Evolutionary conservation across 2,113 vertebrate genomes (phyloP).

Genomic region (Hiodon alosoides): DNA sequence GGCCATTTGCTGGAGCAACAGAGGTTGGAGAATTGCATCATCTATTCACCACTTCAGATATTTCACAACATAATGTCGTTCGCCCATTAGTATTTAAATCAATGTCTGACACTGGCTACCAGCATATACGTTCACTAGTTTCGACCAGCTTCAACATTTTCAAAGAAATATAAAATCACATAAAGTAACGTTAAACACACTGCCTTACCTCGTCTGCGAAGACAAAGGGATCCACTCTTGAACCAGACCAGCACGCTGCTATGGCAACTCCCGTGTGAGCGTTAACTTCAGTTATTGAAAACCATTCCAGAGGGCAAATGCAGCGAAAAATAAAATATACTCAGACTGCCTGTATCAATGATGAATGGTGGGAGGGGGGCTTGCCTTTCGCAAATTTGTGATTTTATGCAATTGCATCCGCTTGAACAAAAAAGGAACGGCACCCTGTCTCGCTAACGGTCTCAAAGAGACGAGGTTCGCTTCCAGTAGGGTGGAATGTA

Average conservation of each 20-base stretch:
- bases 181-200: too few relatives aligned
- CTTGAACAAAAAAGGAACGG: too few relatives aligned
- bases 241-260: constrained; percentile 35
- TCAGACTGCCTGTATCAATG: background rate
- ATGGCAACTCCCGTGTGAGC: constrained; percentile 21
- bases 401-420: too few relatives aligned
- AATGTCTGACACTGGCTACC: background rate
- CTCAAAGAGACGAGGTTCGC: too few relatives aligned
- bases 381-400: too few relatives aligned
- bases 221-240: constrained; percentile 43
- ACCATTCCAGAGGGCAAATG: constrained; percentile 17
- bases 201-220: constrained; percentile 41
- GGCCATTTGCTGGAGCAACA: background rate
- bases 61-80: constrained; percentile 29
- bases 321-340: background rate
- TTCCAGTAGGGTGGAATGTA: too few relatives aligned
- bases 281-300: constrained; percentile 7
- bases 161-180: background rate
- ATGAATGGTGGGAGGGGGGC: background rate
- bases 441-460: too few relatives aligned
- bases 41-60: constrained; percentile 24
- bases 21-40: constrained; percentile 23
- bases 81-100: background rate
- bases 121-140: background rate
- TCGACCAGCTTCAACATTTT: background rate